Conservation (phyloP, 2,797 vertebrate species). For the Parotocinclus haroldoi region DNA sequence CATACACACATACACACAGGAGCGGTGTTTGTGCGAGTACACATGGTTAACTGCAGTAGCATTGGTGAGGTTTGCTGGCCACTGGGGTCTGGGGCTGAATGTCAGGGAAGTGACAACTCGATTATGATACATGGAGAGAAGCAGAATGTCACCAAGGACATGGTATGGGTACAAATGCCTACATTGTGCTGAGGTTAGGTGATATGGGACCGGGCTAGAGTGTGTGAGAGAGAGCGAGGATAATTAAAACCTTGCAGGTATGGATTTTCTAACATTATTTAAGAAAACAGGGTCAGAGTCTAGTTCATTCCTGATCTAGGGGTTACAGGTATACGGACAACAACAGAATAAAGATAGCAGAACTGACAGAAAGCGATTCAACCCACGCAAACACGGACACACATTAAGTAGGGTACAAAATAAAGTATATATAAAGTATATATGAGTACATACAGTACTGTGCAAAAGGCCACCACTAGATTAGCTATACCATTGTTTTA, state of each 20-base stretch:
- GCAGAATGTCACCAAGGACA: constrained; percentile 53
- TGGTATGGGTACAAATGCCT: constrained; percentile 50
- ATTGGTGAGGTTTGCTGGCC: constrained; percentile 36
- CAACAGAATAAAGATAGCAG: too few species aligned
- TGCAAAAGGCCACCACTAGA: too few species aligned
- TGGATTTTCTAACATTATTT: background rate
- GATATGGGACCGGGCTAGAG: constrained; percentile 1
- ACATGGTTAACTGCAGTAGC: constrained; percentile 48
- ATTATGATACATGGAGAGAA: constrained; percentile 62
- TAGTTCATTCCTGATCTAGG: background rate
- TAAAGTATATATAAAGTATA: too few species aligned
- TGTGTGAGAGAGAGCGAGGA: constrained; percentile 1
- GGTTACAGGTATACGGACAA: too few species aligned
- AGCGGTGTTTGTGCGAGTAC: background rate
- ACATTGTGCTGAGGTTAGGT: constrained; percentile 1
- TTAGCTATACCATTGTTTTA: too few species aligned
- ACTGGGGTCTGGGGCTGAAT: constrained; percentile 51
- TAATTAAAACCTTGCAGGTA: background rate
- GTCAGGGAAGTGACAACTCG: constrained; percentile 55
- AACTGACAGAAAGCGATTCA: too few species aligned
- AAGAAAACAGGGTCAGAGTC: constrained; percentile 3
- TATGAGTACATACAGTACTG: too few species aligned
- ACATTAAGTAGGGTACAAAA: too few species aligned
- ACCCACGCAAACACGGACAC: too few species aligned
- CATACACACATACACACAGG: constrained; percentile 2